These are phyloP conservation scores for Agrochola lychnidis DNA, from an alignment of 2,888 invertebrate genomes.

Conservation along the genomic window DNA sequence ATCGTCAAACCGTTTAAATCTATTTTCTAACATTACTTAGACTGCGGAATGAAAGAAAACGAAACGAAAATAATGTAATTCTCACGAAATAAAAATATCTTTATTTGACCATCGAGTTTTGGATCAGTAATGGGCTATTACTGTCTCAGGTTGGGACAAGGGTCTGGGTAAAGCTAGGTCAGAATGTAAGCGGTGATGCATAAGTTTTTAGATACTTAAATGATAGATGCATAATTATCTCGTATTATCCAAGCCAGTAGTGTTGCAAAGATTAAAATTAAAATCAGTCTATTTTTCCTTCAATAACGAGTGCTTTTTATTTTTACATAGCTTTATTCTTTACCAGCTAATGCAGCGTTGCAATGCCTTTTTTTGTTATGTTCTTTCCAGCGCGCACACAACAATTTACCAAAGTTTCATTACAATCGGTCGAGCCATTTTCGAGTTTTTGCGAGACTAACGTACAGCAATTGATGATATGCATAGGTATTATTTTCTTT, in stretches of 20 bases:
- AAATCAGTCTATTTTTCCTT: background rate
- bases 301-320: background rate
- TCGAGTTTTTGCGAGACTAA: too few relatives aligned
- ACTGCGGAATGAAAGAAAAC: slow-evolving; percentile 9
- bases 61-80: slow-evolving; percentile 35
- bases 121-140: slow-evolving; percentile 71
- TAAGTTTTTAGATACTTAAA: background rate
- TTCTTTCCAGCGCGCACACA: too few relatives aligned
- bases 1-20: slow-evolving; percentile 14
- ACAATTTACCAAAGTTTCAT: too few relatives aligned
- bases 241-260: background rate
- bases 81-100: slow-evolving; percentile 66
- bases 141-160: slow-evolving; percentile 72
- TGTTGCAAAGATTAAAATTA: background rate
- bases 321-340: background rate
- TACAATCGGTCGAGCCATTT: too few relatives aligned
- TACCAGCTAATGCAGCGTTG: too few relatives aligned
- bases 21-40: background rate
- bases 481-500: too few relatives aligned
- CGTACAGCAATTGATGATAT: too few relatives aligned
- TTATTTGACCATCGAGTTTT: slow-evolving; percentile 68
- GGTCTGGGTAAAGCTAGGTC: slow-evolving; percentile 61
- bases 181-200: slow-evolving; percentile 38
- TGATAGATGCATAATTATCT: background rate
- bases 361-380: too few relatives aligned